Evolutionary conservation across 2,113 vertebrate species (phyloP).

Genomic region (Cyanoramphus novaezelandiae): DNA sequence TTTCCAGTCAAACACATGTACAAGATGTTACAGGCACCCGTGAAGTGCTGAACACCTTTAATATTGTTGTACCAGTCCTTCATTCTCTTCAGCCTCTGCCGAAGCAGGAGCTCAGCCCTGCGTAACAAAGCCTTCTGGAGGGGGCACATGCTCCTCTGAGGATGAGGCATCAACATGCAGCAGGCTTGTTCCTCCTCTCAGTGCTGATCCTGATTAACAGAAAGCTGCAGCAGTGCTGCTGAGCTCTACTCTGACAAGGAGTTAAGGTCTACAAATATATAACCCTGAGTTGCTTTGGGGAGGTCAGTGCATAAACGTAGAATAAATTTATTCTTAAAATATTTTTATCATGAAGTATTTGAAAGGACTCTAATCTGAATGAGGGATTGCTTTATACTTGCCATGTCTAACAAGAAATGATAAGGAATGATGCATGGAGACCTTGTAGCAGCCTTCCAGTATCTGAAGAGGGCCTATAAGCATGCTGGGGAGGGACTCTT

Average conservation of each 20-base stretch:
- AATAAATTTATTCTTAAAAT: neutral
- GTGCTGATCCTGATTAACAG: neutral
- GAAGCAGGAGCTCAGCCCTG: neutral
- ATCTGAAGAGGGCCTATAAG: neutral
- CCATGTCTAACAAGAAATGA: neutral
- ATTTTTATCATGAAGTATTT: neutral
- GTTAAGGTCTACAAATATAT: neutral
- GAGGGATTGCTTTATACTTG: neutral
- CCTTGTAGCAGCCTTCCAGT: neutral
- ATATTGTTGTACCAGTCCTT: neutral
- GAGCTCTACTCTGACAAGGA: neutral
- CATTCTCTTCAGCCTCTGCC: fast-evolving
- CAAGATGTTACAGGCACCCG: fast-evolving
- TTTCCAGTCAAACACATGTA: fast-evolving
- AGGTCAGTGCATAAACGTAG: neutral
- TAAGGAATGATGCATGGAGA: neutral
- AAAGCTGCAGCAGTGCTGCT: neutral
- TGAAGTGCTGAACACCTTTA: neutral
- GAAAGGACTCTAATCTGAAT: neutral
- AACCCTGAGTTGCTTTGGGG: neutral
- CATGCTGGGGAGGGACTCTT: neutral
- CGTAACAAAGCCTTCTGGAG: neutral
- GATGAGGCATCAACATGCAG: neutral
- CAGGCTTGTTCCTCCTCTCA: neutral
- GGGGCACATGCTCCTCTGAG: fast-evolving